Conservation (phyloP, 1,140 invertebrate species). For the Drosophila orena region DNA sequence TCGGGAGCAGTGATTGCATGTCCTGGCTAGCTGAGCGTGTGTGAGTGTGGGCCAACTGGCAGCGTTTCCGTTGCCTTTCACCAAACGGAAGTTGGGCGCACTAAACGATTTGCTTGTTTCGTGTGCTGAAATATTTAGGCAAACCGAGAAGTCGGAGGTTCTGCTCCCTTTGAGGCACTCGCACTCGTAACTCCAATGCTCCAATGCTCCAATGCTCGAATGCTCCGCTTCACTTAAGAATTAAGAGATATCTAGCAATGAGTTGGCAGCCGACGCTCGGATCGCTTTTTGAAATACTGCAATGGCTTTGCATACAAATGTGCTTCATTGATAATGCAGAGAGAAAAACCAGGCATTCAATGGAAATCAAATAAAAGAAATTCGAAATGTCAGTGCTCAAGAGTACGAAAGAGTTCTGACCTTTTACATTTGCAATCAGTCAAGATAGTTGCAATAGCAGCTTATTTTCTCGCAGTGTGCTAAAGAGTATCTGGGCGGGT, state of each 20-base stretch:
- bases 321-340: conserved; percentile 32
- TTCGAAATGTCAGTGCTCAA: too few species aligned
- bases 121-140: conserved; percentile 67
- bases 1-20: conserved; percentile 46
- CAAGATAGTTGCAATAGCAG: too few species aligned
- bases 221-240: conserved; percentile 63
- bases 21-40: conserved; percentile 29
- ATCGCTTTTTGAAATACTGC: conserved; percentile 42
- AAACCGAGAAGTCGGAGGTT: conserved; percentile 25
- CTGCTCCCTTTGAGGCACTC: conserved; percentile 5
- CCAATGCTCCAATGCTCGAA: conserved; percentile 4
- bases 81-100: conserved; percentile 68
- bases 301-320: conserved; percentile 36
- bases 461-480: conserved; percentile 2
- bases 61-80: conserved; percentile 70
- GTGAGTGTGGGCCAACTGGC: conserved; percentile 15
- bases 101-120: conserved; percentile 83
- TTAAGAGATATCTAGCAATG: conserved; percentile 64
- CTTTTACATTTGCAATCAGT: too few species aligned
- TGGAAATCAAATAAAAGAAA: not conserved
- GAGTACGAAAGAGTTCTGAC: not conserved
- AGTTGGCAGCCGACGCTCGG: conserved; percentile 17
- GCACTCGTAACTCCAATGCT: conserved; percentile 10
- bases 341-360: not conserved
- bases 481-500: not conserved